Evolutionary conservation across 1,140 invertebrate species (phyloP).

Genomic region (Sogatella furcifera): DNA sequence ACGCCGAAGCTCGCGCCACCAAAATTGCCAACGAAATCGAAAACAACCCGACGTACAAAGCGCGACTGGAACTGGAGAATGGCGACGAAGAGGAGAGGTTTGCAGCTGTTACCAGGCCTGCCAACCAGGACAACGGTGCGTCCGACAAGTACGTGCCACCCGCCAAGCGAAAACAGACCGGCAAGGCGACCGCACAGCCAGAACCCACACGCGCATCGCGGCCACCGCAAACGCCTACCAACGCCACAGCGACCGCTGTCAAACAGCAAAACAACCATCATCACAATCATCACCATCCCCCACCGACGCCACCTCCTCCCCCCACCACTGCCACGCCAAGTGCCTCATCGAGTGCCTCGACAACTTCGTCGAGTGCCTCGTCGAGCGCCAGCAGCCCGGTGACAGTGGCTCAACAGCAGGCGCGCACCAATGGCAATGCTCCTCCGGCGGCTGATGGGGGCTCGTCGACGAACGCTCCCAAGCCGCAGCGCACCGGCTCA

Average conservation of each 20-base stretch:
- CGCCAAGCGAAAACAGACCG: conserved; percentile 53
- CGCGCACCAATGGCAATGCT: not conserved
- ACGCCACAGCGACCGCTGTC: not conserved
- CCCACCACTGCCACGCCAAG: not conserved
- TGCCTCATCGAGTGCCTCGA: not conserved
- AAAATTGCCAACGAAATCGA: conserved; percentile 86
- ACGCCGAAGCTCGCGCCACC: conserved; percentile 70
- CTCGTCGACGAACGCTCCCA: conserved; percentile 3
- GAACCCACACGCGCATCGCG: not conserved
- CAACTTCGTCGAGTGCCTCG: not conserved
- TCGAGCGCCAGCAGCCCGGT: not conserved
- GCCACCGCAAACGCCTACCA: not conserved
- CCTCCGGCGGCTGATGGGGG: not conserved
- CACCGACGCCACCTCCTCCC: not conserved
- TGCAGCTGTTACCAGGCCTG: conserved; percentile 54
- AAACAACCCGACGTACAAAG: conserved; percentile 64
- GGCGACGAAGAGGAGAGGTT: conserved; percentile 81
- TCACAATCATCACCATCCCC: conserved; percentile 7
- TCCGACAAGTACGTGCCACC: conserved; percentile 60
- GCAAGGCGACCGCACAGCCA: conserved; percentile 33
- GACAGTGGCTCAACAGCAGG: too few species aligned
- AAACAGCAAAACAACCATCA: conserved; percentile 9
- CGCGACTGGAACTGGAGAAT: conserved; percentile 77
- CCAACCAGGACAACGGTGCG: conserved; percentile 1
- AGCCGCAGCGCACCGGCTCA: conserved; percentile 3